Conservation (phyloP, 2,888 invertebrate genomes). For the Bellardia pandia region DNA sequence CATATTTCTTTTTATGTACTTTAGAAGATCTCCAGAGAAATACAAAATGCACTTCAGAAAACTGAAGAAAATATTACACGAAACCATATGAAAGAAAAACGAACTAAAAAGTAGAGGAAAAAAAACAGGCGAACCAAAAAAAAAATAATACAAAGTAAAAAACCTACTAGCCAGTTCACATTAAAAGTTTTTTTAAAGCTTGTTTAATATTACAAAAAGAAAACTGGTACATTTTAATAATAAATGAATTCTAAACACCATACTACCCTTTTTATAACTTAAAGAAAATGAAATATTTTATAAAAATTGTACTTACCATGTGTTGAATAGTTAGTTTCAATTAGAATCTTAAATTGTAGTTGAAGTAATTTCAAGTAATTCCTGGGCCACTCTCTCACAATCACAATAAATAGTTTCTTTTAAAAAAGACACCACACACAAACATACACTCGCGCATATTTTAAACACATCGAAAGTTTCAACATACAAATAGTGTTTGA, state of each 20-base stretch:
- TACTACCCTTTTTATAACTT: slow-evolving; percentile 28
- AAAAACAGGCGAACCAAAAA: slow-evolving; percentile 34
- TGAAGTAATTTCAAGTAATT: slow-evolving; percentile 52
- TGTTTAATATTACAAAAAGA: slow-evolving; percentile 36
- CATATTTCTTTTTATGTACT: slow-evolving; percentile 33
- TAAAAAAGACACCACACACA: slow-evolving; percentile 38
- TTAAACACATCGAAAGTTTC: slow-evolving; percentile 60
- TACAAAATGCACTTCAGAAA: slow-evolving; percentile 55
- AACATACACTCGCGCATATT: slow-evolving; percentile 26
- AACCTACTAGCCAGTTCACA: slow-evolving; percentile 35
- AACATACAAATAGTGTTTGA: slow-evolving; percentile 53
- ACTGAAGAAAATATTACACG: slow-evolving; percentile 51
- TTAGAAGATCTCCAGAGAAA: slow-evolving; percentile 50
- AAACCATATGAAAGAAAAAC: slow-evolving; percentile 69
- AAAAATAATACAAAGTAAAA: slow-evolving; percentile 16
- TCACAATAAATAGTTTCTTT: slow-evolving; percentile 46
- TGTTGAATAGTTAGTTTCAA: slow-evolving; percentile 14
- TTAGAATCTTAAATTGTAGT: background rate
- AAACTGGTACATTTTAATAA: slow-evolving; percentile 23
- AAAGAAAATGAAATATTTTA: background rate
- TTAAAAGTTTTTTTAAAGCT: background rate
- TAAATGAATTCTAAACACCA: slow-evolving; percentile 18
- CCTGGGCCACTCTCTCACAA: slow-evolving; percentile 61
- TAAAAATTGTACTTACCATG: slow-evolving; percentile 66
- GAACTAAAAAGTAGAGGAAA: slow-evolving; percentile 44